Percentiles rank a stretch among this genome's conserved stretches.
Conservation (phyloP, 2,797 vertebrate species). For the Zenarchopterus dispar region DNA sequence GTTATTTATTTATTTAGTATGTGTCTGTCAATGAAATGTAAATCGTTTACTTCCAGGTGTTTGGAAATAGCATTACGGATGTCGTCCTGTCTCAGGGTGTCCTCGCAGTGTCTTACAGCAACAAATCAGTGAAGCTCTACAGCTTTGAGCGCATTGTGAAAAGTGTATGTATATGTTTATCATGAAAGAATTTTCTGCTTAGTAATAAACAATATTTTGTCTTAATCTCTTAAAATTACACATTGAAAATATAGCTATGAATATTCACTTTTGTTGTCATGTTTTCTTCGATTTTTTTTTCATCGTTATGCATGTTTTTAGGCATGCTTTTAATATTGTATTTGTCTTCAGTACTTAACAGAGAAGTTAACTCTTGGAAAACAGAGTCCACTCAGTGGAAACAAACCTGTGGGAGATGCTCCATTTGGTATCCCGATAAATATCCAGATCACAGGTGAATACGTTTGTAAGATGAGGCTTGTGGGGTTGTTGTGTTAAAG, state of each 20-base stretch:
- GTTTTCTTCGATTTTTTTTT: not conserved
- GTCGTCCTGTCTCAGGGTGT: constrained; percentile 91
- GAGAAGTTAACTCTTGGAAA: constrained; percentile 86
- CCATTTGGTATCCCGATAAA: constrained; percentile 95
- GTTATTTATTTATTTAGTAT: not conserved
- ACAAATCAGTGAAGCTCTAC: constrained; percentile 91
- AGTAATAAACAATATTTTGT: not conserved
- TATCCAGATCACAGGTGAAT: constrained; percentile 91
- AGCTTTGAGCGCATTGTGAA: constrained; percentile 91
- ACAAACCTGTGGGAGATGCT: constrained; percentile 87
- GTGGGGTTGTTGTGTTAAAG: too few species aligned
- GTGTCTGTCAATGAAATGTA: not conserved
- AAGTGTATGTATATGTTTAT: constrained; percentile 79
- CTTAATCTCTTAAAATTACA: not conserved
- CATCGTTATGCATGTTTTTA: not conserved
- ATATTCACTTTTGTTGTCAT: too few species aligned
- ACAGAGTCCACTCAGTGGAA: constrained; percentile 86
- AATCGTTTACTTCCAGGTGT: constrained; percentile 82
- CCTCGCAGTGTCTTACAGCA: constrained; percentile 90
- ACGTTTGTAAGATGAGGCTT: not conserved
- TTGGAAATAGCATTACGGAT: constrained; percentile 90
- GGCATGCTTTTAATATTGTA: not conserved
- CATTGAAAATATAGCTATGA: not conserved
- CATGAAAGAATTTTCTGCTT: not conserved
- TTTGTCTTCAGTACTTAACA: constrained; percentile 85